Conservation (phyloP, 1,140 invertebrate genomes). For the Aphidius ervi region DNA sequence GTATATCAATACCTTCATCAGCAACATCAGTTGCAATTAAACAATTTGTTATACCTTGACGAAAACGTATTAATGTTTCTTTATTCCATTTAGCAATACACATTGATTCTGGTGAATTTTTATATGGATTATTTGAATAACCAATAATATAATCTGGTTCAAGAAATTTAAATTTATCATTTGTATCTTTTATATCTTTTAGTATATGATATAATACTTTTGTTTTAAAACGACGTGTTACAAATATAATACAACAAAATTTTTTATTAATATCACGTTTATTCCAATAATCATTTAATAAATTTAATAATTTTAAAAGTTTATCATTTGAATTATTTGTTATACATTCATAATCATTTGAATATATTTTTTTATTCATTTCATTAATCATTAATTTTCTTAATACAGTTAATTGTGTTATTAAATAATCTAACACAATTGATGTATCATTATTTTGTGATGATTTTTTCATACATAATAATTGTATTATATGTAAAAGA, state of each 20-base stretch:
- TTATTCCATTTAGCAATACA: constrained; percentile 59
- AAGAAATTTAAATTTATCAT: constrained; percentile 57
- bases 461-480: constrained; percentile 48
- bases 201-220: constrained; percentile 74
- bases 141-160: constrained; percentile 72
- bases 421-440: constrained; percentile 28
- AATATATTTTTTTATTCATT: constrained; percentile 30
- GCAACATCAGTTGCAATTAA: constrained; percentile 75
- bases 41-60: constrained; percentile 64
- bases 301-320: constrained; percentile 55
- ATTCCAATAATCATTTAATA: constrained; percentile 53
- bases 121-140: constrained; percentile 53
- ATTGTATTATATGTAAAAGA: constrained; percentile 57
- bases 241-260: constrained; percentile 80
- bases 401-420: constrained; percentile 36
- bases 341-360: constrained; percentile 30
- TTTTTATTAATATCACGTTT: constrained; percentile 46
- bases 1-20: constrained; percentile 85
- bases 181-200: constrained; percentile 50
- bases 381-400: constrained; percentile 38
- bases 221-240: constrained; percentile 70
- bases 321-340: constrained; percentile 57
- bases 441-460: constrained; percentile 20
- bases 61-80: constrained; percentile 59
- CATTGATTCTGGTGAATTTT: constrained; percentile 54